Percentiles rank a stretch among this genome's conserved stretches.
Conservation (phyloP, 1,140 invertebrate genomes). For the Brachionus koreanus region DNA sequence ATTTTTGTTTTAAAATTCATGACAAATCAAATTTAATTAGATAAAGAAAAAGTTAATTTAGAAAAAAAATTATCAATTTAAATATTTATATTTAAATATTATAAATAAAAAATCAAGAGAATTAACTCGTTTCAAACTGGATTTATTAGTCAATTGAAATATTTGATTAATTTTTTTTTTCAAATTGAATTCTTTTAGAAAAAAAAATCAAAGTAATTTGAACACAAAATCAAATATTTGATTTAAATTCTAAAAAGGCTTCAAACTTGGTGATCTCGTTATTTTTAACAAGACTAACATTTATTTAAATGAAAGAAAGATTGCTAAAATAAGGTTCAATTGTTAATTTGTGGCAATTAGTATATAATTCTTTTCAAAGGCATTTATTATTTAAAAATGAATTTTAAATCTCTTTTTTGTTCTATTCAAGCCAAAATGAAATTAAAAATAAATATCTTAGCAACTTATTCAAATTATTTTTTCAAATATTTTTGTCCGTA, state of each 20-base stretch:
- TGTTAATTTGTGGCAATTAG: not conserved
- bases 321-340: not conserved
- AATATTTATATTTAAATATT: no score
- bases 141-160: not conserved
- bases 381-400: not conserved
- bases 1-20: no score
- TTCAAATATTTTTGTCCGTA: not conserved
- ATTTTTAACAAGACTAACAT: not conserved
- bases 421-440: not conserved
- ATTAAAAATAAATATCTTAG: not conserved
- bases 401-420: not conserved
- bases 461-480: not conserved
- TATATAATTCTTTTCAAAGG: not conserved
- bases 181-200: not conserved
- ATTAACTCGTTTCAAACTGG: no score
- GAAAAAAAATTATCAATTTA: no score
- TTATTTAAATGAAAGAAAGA: not conserved
- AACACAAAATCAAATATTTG: not conserved
- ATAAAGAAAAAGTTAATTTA: no score
- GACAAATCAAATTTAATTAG: no score
- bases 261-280: not conserved
- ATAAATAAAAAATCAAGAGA: no score
- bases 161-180: not conserved
- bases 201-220: not conserved
- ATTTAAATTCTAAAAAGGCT: not conserved